phyloP scores from a whole-genome alignment of 2,888 invertebrate species.

The Meliscaeva auricollis region DNA sequence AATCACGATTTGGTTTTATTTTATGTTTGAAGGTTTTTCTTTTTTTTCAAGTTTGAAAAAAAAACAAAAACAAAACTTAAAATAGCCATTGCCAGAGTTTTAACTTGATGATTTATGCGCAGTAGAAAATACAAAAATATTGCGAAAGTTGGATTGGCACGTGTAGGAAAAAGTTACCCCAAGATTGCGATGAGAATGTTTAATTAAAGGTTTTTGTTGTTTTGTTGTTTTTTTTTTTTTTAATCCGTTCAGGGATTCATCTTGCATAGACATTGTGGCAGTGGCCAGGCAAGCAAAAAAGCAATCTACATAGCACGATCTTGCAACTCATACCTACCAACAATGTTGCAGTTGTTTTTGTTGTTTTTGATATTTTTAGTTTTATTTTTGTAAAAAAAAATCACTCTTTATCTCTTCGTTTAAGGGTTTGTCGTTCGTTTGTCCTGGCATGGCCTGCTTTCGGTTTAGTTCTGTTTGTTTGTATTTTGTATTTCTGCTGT shows the following conservation, averaged over 20 bases:
- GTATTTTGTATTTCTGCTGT: conserved; percentile 6
- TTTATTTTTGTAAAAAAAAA: conserved; percentile 57
- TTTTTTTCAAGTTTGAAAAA: conserved; percentile 13
- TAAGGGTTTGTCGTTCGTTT: conserved; percentile 33
- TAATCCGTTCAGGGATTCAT: conserved; percentile 32
- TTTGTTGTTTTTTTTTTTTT: not conserved
- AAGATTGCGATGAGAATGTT: conserved; percentile 40
- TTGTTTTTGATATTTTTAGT: conserved; percentile 41
- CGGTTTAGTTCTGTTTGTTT: conserved; percentile 25
- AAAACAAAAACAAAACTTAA: no score
- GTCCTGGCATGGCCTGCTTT: conserved; percentile 28
- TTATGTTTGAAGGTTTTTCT: conserved; percentile 65
- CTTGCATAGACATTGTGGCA: conserved; percentile 70
- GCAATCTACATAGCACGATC: conserved; percentile 21
- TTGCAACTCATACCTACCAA: not conserved
- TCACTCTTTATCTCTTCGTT: conserved; percentile 54
- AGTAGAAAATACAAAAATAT: not conserved
- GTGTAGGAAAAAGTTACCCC: conserved; percentile 16
- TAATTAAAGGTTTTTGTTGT: conserved; percentile 40
- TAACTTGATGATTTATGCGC: conserved; percentile 13
- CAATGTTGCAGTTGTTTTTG: no score
- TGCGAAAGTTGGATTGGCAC: conserved; percentile 55
- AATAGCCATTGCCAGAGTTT: not conserved
- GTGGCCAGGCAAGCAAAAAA: conserved; percentile 31
- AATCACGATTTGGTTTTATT: conserved; percentile 49